Conservation (phyloP, 2,888 invertebrate genomes). For the Ochropleura plecta region DNA sequence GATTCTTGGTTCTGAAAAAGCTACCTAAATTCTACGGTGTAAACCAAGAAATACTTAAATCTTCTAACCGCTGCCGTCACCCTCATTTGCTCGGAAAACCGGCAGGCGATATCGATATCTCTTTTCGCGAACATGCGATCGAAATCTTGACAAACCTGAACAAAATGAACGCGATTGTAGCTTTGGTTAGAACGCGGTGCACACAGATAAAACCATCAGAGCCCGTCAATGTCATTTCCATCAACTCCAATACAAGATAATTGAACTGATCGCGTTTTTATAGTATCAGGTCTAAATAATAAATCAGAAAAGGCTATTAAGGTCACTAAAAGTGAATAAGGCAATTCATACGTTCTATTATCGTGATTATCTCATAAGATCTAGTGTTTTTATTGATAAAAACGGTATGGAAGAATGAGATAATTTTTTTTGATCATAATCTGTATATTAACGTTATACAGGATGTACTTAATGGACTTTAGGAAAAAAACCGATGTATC, state of each 20-base stretch:
- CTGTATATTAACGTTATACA: constrained; percentile 9
- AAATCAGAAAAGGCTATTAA: constrained; percentile 39
- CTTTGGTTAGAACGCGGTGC: not conserved
- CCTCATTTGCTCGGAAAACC: not conserved
- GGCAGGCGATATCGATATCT: too few species aligned
- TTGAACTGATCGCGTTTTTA: constrained; percentile 17
- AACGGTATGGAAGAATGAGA: not conserved
- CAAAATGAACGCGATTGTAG: not conserved
- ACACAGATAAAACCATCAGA: not conserved
- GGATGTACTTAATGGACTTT: not conserved
- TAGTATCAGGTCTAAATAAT: constrained; percentile 24
- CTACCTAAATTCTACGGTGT: too few species aligned
- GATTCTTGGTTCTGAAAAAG: not conserved
- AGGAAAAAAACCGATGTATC: not conserved
- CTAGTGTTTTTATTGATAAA: not conserved
- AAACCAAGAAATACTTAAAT: too few species aligned
- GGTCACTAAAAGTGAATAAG: constrained; percentile 33
- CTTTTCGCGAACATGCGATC: too few species aligned
- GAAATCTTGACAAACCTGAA: not conserved
- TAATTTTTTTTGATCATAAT: not conserved
- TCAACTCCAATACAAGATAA: constrained; percentile 43
- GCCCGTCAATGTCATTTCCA: constrained; percentile 43
- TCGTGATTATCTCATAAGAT: constrained; percentile 5
- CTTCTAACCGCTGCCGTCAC: too few species aligned
- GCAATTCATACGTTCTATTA: constrained; percentile 28